Evolutionary conservation across 2,797 vertebrate genomes (phyloP), one percentile per base, ranked within the genome.

Genomic region (Rallus crepitans): DNA sequence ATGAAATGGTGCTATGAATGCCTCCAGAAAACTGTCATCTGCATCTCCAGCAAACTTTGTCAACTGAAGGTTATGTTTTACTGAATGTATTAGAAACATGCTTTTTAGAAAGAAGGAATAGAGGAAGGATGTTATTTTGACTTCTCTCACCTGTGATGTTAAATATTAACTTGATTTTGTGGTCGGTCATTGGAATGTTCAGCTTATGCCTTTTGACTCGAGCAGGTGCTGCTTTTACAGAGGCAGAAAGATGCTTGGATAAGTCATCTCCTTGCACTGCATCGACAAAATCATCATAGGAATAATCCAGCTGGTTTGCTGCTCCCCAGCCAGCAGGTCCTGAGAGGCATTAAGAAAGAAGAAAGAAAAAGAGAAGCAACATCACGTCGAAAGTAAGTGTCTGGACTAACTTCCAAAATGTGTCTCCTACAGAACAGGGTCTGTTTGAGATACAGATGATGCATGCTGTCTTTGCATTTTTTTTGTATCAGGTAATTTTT

Each of bases 131-230:
- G 1, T 4, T 60, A 33, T 59, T 75, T 70, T 92, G 39, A 72
- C 47, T 82, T 90, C 71, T 83, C 96, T 96, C 98, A 99, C 99
- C 99, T 97, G 99, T 99, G 97, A 99, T 99, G 95, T 99, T 99
- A 98, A 99, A 99, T 97, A 98, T 98, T 94, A 99, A 99, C 97
- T 99, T 99, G 94, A 99, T 99, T 98, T 99, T 99, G 89, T 99
- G 99, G 95, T 99, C 99, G 27, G 98, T 98, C 78, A 98, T 98
- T 25, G 98, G 98, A 28, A 98, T 94, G 33, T 56, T 97, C 82
- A 98, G 94, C 89, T 98, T 97, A 96, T 99, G 98, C 81, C 99
- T 99, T 98, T 98, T 99, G 63, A 97, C 93, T 66, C 99, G 98
- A 31, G 98, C 96, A 31, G 97, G 97, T 24, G 90, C 95, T n/a